Conservation (phyloP, 2,113 vertebrate species). For the Gadus chalcogrammus region DNA sequence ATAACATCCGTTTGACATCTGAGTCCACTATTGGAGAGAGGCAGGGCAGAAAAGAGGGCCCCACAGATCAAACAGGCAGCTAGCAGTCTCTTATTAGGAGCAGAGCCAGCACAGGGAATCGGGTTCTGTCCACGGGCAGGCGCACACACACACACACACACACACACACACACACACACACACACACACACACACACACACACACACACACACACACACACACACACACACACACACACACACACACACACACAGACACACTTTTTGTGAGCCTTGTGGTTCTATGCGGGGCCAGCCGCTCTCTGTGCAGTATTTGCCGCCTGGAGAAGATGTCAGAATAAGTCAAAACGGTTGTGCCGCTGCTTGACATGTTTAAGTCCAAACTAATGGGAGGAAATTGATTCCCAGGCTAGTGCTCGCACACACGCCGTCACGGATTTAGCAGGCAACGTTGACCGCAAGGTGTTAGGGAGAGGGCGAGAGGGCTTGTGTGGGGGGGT, state of each 20-base stretch:
- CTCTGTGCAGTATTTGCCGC: conserved; percentile 21
- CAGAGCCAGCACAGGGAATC: conserved; percentile 37
- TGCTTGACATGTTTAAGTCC: conserved; percentile 59
- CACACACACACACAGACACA: conserved; percentile 17
- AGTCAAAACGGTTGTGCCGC: conserved; percentile 55
- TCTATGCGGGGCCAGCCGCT: conserved; percentile 29
- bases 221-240: conserved; percentile 7
- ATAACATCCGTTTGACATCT: conserved; percentile 58
- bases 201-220: not conserved
- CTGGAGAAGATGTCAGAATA: conserved; percentile 48
- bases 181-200: not conserved
- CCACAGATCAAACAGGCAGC: conserved; percentile 47
- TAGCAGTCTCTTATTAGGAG: conserved; percentile 46
- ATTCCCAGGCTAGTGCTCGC: conserved; percentile 49
- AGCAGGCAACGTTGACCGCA: conserved; percentile 42
- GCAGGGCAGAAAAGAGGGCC: conserved; percentile 13
- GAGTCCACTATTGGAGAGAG: conserved; percentile 45
- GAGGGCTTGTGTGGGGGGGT: not conserved
- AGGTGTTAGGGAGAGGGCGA: conserved; percentile 41
- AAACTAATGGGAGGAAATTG: conserved; percentile 56
- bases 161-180: not conserved
- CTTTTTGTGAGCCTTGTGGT: conserved; percentile 18
- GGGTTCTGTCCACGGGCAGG: conserved; percentile 24
- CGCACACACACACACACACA: conserved; percentile 5
- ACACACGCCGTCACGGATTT: conserved; percentile 48